phyloP scores from a whole-genome alignment of 2,113 vertebrate species.

The Orycteropus afer region DNA sequence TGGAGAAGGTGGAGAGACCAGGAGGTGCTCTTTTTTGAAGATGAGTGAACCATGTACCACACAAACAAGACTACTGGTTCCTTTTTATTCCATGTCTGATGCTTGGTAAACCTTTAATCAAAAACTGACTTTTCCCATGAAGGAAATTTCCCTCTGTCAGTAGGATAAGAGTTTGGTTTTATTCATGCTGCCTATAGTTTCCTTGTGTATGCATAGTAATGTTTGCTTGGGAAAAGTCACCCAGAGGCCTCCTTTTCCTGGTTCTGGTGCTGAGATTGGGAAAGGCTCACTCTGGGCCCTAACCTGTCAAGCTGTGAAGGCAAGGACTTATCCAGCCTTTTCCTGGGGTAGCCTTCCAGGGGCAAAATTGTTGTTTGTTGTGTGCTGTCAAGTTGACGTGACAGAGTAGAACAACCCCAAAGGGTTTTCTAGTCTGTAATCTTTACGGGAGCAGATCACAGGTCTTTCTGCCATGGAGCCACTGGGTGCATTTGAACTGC shows the following conservation, averaged over 20 bases:
- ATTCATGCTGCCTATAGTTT: neutral
- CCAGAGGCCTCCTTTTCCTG: neutral
- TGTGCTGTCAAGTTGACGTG: no score
- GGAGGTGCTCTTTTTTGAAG: neutral
- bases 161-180: neutral
- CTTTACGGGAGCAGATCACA: no score
- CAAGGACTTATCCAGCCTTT: neutral
- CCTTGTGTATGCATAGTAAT: neutral
- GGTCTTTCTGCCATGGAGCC: no score
- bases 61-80: neutral
- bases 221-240: neutral
- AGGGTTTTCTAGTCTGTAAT: no score
- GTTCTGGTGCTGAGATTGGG: neutral
- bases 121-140: neutral
- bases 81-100: neutral
- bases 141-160: neutral
- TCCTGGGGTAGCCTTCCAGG: neutral
- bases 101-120: neutral
- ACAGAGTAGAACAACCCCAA: no score
- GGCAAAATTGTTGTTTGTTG: neutral
- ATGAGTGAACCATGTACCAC: neutral
- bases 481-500: no score
- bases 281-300: neutral
- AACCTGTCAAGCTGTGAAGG: no score
- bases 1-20: no score